These are phyloP conservation scores for Microctonus hyperodae DNA, from an alignment of 2,888 invertebrate genomes.

Conservation along the genomic window DNA sequence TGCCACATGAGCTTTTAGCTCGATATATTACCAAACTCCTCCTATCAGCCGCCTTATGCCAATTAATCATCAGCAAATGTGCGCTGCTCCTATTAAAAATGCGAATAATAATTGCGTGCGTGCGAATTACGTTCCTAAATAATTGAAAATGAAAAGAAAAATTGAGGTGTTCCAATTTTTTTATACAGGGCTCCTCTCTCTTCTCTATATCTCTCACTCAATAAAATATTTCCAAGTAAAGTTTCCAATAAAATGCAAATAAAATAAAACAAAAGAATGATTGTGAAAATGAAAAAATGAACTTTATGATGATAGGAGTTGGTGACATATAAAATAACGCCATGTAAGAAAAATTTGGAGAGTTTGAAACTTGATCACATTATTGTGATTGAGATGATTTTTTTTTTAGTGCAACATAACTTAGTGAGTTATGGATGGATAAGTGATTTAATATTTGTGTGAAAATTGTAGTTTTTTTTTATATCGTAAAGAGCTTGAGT, in stretches of 20 bases:
- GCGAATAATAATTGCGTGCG: background rate
- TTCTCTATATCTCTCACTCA: too few species aligned
- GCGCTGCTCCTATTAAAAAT: constrained; percentile 8
- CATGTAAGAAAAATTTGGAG: background rate
- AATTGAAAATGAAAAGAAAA: too few species aligned
- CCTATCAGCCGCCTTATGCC: constrained; percentile 56
- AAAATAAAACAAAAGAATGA: background rate
- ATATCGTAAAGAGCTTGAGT: background rate
- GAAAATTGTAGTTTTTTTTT: background rate
- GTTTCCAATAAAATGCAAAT: too few species aligned
- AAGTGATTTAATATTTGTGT: background rate
- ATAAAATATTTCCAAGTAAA: too few species aligned
- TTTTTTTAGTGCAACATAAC: background rate
- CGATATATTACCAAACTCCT: constrained; percentile 44
- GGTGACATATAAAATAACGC: background rate
- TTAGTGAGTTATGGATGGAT: constrained; percentile 25
- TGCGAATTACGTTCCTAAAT: constrained; percentile 17
- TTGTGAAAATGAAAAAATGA: background rate
- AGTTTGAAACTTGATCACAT: background rate
- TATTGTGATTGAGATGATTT: background rate
- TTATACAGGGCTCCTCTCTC: background rate
- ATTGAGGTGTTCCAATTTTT: background rate
- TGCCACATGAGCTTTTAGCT: constrained; percentile 76
- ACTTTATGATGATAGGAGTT: background rate
- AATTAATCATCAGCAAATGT: constrained; percentile 43